phyloP scores from a whole-genome alignment of 1,140 invertebrate species.

The Orussus abietinus region DNA sequence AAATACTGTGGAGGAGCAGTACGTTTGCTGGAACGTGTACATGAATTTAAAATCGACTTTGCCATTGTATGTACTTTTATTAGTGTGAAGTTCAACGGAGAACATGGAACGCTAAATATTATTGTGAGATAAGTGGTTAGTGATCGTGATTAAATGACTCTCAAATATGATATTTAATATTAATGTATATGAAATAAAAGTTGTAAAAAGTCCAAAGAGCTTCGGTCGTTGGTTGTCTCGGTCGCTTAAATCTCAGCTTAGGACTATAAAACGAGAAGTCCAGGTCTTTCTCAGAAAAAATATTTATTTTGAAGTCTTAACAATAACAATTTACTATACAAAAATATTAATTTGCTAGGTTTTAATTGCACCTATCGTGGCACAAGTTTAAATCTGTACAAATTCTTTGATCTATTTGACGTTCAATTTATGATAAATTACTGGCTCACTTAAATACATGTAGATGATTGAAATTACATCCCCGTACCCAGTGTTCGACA shows the following conservation, averaged over 20 bases:
- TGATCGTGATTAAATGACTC: slow-evolving; percentile 24
- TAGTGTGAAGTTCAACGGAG: slow-evolving; percentile 22
- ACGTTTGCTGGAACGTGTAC: slow-evolving; percentile 19
- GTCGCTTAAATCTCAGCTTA: no score
- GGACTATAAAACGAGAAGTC: no score
- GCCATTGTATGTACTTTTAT: slow-evolving; percentile 5
- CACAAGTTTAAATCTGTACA: no score
- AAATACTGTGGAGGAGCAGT: slow-evolving; percentile 5
- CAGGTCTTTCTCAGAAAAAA: no score
- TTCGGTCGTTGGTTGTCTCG: no score
- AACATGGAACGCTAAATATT: slow-evolving; percentile 17
- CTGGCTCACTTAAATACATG: slow-evolving; percentile 38
- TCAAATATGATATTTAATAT: slow-evolving; percentile 19
- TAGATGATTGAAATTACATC: slow-evolving; percentile 26
- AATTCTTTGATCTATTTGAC: no score
- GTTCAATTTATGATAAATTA: no score
- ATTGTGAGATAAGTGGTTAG: slow-evolving; percentile 25
- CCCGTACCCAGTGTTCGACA: slow-evolving; percentile 20
- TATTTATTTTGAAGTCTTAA: no score
- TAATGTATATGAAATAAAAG: slow-evolving; percentile 22
- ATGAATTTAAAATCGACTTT: slow-evolving; percentile 2
- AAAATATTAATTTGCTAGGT: no score
- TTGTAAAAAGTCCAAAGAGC: slow-evolving; percentile 2
- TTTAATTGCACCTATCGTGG: no score
- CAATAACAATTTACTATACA: no score